Base-by-base conservation (phyloP, 2,888 invertebrate species). In the Villa cingulata region DNA sequence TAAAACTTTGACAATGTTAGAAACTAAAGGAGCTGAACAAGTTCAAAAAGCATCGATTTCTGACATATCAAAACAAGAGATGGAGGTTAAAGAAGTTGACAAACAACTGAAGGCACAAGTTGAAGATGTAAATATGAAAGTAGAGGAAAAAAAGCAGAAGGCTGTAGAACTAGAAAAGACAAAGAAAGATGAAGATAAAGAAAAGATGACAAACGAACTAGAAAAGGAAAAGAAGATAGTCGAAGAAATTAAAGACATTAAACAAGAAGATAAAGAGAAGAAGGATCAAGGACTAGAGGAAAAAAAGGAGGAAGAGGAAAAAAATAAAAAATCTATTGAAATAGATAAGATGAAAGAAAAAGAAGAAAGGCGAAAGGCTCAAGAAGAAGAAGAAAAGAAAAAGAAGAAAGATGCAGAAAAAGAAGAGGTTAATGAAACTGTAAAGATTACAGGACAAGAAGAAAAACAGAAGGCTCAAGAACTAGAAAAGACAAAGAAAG, bases 351-450 rank as follows among this genome's bases (percentile, higher is more conserved):
- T n/a, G n/a, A n/a, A n/a, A n/a, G n/a, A n/a, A n/a, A n/a, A n/a
- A n/a, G n/a, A n/a, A n/a, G n/a, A n/a, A n/a, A n/a, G n/a, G n/a
- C n/a, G 36, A 43, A 44, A n/a, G 40, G 5, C 39, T 43, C 44
- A 46, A 10, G 23, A 50, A 27, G 43, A 42, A 29, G 45, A 55
- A 48, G 53, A 27, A 34, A 14, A 1, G 15, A 32, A 17, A 3
- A 32, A 37, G 20, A n/a, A n/a, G n/a, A n/a, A n/a, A n/a, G n/a
- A n/a, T n/a, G n/a, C n/a, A n/a, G n/a, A n/a, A n/a, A n/a, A n/a
- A n/a, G n/a, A n/a, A n/a, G n/a, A n/a, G n/a, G n/a, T n/a, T n/a
- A n/a, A n/a, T n/a, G 10, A 36, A 9, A 17, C 36, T 15, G 29
- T n/a, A 16, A 27, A 17, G 10, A 29, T 37, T 20, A 45, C 37